Base-by-base conservation (phyloP, 2,797 vertebrate species). In the Tauraco hartlaubi region DNA sequence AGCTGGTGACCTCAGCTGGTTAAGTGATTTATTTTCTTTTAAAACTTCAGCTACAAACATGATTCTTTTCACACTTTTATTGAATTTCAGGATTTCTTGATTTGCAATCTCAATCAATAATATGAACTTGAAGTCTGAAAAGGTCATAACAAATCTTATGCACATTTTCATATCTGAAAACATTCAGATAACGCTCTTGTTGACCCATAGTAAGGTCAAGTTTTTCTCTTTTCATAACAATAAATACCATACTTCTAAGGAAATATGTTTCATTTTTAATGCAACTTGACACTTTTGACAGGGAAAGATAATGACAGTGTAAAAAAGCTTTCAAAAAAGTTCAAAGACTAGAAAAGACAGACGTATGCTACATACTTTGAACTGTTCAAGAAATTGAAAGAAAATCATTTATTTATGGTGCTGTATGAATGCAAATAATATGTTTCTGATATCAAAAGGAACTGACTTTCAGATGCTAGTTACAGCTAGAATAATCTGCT, bases 231-330 rank as follows among this genome's bases (percentile, higher is more conserved):
- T 82, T 85, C 51, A 28, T 84, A 59, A 84, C 22, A 81, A 80
- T n/a, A 86, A 92, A 84, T 67, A 44, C 20, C 3, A 5, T 33
- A 77, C 37, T 93, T 95, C 76, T 82, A 72, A 95, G 61, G 64
- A 92, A 94, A 93, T 63, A 5, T 62, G 39, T 73, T 88, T 90
- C 52, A 63, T 95, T 97, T 96, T 93, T 93, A 96, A 92, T 94
- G 63, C 43, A 96, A 69, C 69, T 84, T 93, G 90, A 56, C 88
- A 73, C n/a, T 90, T 85, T 76, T 84, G 81, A 91, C 81, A 92
- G 51, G 26, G 33, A 94, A 94, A 91, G 90, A 94, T 94, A 96
- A 94, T 86, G 88, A 91, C 91, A 92, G n/a, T 51, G 18, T 75
- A 94, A 96, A 96, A 90, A 35, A 86, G 75, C 81, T 92, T 94